Conservation (phyloP, 2,888 invertebrate species). For the Leucophenga maculata region DNA sequence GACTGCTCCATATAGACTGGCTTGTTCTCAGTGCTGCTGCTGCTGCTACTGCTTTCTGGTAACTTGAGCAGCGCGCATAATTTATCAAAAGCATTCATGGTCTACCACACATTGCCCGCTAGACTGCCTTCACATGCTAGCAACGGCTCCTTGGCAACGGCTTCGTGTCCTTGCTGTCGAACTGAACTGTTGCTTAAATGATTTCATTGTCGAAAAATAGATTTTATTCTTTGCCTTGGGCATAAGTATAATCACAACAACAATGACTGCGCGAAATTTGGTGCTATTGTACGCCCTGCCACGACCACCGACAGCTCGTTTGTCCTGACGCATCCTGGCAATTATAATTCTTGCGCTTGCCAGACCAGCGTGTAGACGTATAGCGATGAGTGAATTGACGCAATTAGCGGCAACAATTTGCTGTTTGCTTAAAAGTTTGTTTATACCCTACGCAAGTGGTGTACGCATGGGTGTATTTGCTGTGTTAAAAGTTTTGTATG, state of each 20-base stretch:
- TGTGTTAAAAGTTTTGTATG: no score
- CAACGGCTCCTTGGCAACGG: conserved; percentile 46
- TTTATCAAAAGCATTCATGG: conserved; percentile 56
- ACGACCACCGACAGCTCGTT: not conserved
- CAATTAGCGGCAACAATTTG: conserved; percentile 63
- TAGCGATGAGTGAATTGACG: conserved; percentile 50
- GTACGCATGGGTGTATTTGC: no score
- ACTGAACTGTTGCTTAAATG: conserved; percentile 51
- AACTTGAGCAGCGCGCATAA: conserved; percentile 41
- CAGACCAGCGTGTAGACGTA: not conserved
- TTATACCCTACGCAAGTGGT: not conserved
- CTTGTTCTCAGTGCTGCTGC: not conserved
- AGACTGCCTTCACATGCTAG: conserved; percentile 41
- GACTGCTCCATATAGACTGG: no score
- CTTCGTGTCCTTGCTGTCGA: conserved; percentile 33
- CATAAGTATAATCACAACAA: not conserved
- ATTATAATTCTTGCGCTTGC: not conserved
- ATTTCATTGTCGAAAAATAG: conserved; percentile 56
- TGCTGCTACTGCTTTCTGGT: not conserved
- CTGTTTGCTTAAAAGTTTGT: conserved; percentile 57
- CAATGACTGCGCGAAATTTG: conserved; percentile 5
- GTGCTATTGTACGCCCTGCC: not conserved
- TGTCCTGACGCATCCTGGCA: not conserved
- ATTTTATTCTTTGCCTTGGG: conserved; percentile 30
- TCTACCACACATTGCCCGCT: conserved; percentile 8